Percentiles rank a stretch among this genome's conserved stretches.
These are phyloP conservation scores for Lateolabrax maculatus DNA, from an alignment of 2,797 vertebrate genomes.

Conservation along the genomic window DNA sequence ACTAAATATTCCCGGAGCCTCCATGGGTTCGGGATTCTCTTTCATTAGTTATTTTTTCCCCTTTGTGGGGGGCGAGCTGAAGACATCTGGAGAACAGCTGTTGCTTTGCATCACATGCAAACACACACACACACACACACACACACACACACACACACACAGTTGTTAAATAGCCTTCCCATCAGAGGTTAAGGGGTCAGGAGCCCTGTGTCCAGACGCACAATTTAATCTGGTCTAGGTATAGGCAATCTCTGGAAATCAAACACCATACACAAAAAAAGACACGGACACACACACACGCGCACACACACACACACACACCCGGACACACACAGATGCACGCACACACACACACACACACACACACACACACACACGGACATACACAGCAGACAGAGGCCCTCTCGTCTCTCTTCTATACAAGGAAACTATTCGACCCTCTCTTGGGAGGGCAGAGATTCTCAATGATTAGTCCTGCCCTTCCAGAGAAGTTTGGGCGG, in stretches of 20 bases:
- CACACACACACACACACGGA: slow-evolving; percentile 27
- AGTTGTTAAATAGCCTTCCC: slow-evolving; percentile 50
- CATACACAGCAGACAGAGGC: slow-evolving; percentile 28
- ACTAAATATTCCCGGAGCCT: slow-evolving; percentile 14
- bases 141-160: slow-evolving; percentile 20
- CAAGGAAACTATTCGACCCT: slow-evolving; percentile 75
- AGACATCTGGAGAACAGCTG: slow-evolving; percentile 84
- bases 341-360: slow-evolving; percentile 32
- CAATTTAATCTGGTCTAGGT: slow-evolving; percentile 69
- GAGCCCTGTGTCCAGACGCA: slow-evolving; percentile 62
- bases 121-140: slow-evolving; percentile 5
- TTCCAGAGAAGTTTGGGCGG: slow-evolving; percentile 26
- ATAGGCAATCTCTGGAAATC: slow-evolving; percentile 71
- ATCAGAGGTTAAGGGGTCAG: slow-evolving; percentile 67
- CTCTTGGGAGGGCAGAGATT: slow-evolving; percentile 71
- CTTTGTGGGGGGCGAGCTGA: slow-evolving; percentile 25
- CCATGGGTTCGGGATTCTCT: slow-evolving; percentile 20
- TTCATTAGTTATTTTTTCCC: slow-evolving; percentile 32
- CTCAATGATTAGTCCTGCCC: slow-evolving; percentile 70
- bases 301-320: slow-evolving; percentile 31
- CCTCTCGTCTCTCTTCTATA: slow-evolving; percentile 73
- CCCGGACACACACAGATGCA: slow-evolving; percentile 14
- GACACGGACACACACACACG: not conserved
- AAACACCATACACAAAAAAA: slow-evolving; percentile 71
- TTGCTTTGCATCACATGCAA: slow-evolving; percentile 58